A percentile compares a stretch with the other conserved stretches of the same genome.
phyloP scores from a whole-genome alignment of 2,113 vertebrate species.

The Pseudorhombus dupliciocellatus region DNA sequence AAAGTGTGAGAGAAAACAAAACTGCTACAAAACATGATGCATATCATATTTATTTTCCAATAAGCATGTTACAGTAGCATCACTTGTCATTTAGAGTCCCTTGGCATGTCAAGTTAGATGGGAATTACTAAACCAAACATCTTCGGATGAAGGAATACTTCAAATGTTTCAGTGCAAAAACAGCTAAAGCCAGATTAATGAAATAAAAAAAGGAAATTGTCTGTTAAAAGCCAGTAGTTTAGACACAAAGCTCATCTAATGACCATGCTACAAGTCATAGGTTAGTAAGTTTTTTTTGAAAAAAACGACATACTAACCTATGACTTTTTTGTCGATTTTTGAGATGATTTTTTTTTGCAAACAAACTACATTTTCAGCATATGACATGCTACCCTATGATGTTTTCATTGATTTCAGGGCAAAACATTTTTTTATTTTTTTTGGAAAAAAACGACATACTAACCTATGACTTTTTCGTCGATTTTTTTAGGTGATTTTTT shows the following conservation, averaged over 20 bases:
- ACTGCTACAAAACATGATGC: slow-evolving; percentile 24
- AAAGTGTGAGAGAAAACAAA: background rate
- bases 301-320: too few species aligned
- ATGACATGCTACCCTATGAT: too few species aligned
- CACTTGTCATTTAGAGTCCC: slow-evolving; percentile 32
- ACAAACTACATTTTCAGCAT: too few species aligned
- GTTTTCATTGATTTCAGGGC: too few species aligned
- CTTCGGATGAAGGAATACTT: slow-evolving; percentile 52
- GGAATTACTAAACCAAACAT: slow-evolving; percentile 48
- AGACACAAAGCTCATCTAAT: slow-evolving; percentile 53
- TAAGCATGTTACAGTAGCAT: slow-evolving; percentile 67
- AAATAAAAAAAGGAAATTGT: slow-evolving; percentile 23
- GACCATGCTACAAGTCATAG: too few species aligned
- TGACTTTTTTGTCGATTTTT: too few species aligned
- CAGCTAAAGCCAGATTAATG: slow-evolving; percentile 69
- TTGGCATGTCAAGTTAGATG: slow-evolving; percentile 32
- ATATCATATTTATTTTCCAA: slow-evolving; percentile 66
- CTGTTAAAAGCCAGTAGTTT: slow-evolving; percentile 59
- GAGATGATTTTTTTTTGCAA: too few species aligned
- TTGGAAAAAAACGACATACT: too few species aligned
- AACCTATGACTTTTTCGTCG: too few species aligned
- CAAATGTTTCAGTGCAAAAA: slow-evolving; percentile 75
- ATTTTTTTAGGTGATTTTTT: too few species aligned
- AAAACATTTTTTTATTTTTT: too few species aligned
- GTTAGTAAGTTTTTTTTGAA: too few species aligned